Evolutionary conservation across 2,797 vertebrate species (phyloP).

Genomic region (Acipenser ruthenus): DNA sequence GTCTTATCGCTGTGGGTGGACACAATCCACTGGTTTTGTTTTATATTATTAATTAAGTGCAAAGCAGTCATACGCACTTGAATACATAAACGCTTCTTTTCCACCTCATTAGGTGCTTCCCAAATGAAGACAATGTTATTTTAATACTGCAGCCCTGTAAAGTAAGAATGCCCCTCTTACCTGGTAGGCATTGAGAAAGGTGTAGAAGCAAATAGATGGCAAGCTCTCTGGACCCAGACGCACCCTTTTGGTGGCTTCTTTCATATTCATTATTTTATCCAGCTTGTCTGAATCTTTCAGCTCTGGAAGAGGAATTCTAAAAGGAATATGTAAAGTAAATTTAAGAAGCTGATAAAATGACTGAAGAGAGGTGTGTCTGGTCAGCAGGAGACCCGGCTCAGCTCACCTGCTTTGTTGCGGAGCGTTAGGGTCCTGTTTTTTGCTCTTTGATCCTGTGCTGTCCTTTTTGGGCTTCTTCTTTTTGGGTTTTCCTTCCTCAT

Average conservation of each 20-base stretch:
- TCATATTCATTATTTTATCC: conserved; percentile 98
- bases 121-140: too few relatives aligned
- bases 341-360: too few relatives aligned
- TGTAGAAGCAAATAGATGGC: conserved; percentile 95
- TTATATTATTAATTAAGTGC: too few relatives aligned
- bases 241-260: conserved; percentile 86
- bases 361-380: too few relatives aligned
- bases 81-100: not conserved
- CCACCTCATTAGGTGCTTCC: too few relatives aligned
- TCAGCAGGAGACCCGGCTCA: not conserved
- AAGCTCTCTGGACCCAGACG: conserved; percentile 82
- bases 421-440: conserved; percentile 97
- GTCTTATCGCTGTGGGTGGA: too few relatives aligned
- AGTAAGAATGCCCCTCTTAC: conserved; percentile 39
- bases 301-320: conserved; percentile 91
- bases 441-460: conserved; percentile 89
- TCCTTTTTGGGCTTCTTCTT: conserved; percentile 98
- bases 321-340: not conserved
- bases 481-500: conserved; percentile 96
- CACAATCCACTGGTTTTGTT: too few relatives aligned
- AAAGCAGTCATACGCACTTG: too few relatives aligned
- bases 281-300: conserved; percentile 96
- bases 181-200: conserved; percentile 97
- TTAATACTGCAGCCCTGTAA: too few relatives aligned
- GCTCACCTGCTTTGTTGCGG: conserved; percentile 83